Base-by-base conservation (phyloP, 2,888 invertebrate genomes). In the Sipha maydis region DNA sequence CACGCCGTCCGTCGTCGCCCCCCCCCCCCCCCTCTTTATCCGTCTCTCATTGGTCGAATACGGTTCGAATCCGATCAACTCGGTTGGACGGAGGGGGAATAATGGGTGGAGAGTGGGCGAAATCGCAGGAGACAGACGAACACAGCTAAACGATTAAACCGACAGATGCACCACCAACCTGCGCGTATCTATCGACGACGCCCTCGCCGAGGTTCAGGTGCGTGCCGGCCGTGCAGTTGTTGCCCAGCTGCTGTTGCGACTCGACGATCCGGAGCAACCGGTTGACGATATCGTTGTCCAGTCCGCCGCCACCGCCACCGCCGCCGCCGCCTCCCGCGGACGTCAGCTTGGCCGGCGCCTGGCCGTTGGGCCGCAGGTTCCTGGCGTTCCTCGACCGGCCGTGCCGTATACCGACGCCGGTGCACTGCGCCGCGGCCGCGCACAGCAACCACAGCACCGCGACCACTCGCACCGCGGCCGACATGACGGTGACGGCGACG, bases 191-290 rank as follows among this genome's bases (percentile, higher is more conserved):
- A 93, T 98, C 97, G 38, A 98, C 98, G 14, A 98, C 98, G 19
- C 98, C 98, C 92, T 97, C 97, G 3, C 98, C 98, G 90, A 98
- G 94, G 93, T 97, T 97, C 90, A 97, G 93, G 91, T 97, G 96
- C 0, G 98, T 98, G 9, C 98, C 98, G 1, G 98, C 97, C 54
- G 97, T 97, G 92, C 98, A 98, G 91, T 98, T 98, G 90, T 96
- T 97, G 25, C 97, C 97, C 89, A 98, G 93, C 89, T 96, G 93
- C 92, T 97, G 97, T 92, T 98, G 98, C 61, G 97, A 96, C 92
- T 98, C 98, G 90, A 98, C 97, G 90, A 97, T 96, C 91, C 96
- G 94, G 91, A 98, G 93, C 92, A 98, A 98, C 90, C 48, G 48
- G 48, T 48, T 48, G 48, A 95, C 95, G 77, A 97, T 97, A 38